Evolutionary conservation across 2,797 vertebrate genomes (phyloP).

Genomic region (Chloroceryle inda): DNA sequence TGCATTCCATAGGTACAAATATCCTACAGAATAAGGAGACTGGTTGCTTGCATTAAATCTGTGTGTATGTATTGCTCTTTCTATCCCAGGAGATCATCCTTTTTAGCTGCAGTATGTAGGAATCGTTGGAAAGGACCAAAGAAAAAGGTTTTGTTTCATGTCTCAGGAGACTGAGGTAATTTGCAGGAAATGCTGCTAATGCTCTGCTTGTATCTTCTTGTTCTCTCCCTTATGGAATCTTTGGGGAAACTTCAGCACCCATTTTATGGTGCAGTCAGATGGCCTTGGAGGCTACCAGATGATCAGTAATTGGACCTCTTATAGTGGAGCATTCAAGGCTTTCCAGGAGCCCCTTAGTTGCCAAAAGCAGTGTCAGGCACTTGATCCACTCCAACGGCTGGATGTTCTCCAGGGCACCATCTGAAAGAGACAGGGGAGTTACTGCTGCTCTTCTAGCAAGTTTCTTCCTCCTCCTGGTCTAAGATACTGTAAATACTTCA

Average conservation of each 20-base stretch:
- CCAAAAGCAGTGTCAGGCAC: not conserved
- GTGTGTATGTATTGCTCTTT: not conserved
- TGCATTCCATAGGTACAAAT: not conserved
- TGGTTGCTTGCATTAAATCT: not conserved
- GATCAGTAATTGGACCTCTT: not conserved
- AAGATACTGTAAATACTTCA: not conserved
- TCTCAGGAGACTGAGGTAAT: not conserved
- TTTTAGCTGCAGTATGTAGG: not conserved
- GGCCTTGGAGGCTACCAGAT: not conserved
- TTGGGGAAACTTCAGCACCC: not conserved
- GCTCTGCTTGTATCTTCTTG: not conserved
- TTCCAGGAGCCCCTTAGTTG: not conserved
- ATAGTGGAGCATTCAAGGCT: not conserved
- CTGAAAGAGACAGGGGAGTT: not conserved
- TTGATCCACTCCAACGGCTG: not conserved
- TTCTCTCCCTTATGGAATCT: not conserved
- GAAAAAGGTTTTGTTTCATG: not conserved
- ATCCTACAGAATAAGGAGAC: not conserved
- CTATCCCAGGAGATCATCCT: not conserved
- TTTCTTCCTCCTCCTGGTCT: not conserved
- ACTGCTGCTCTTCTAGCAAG: not conserved
- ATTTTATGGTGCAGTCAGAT: accelerated
- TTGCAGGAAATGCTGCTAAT: not conserved
- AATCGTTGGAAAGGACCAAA: not conserved
- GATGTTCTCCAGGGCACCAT: not conserved